phyloP scores from a whole-genome alignment of 1,140 invertebrate species.

The Drosophila dunni region DNA sequence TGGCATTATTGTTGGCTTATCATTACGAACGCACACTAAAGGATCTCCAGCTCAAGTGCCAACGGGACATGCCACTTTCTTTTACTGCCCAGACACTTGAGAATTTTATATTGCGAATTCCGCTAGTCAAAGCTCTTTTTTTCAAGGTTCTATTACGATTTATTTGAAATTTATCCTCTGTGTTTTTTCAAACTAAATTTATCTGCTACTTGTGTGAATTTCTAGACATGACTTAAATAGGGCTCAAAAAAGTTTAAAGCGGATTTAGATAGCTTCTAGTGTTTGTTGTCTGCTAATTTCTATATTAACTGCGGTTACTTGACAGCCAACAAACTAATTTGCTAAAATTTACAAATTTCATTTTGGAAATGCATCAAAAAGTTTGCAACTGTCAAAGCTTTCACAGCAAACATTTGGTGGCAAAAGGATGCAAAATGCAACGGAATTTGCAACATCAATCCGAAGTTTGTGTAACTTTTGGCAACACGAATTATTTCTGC shows the following conservation, averaged over 20 bases:
- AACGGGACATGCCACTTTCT: background rate
- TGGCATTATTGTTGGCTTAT: slow-evolving; percentile 65
- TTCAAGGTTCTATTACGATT: background rate
- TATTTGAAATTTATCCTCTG: background rate
- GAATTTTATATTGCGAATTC: slow-evolving; percentile 6
- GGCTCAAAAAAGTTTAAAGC: no score
- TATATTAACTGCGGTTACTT: background rate
- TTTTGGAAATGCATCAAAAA: slow-evolving; percentile 12
- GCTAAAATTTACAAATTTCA: slow-evolving; percentile 28
- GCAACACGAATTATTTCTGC: slow-evolving; percentile 48
- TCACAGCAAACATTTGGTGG: slow-evolving; percentile 15
- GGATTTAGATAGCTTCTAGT: no score
- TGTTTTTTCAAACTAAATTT: background rate
- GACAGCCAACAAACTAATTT: slow-evolving; percentile 18
- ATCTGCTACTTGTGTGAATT: background rate
- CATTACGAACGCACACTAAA: slow-evolving; percentile 48
- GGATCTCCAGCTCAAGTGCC: slow-evolving; percentile 25
- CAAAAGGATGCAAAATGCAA: slow-evolving; percentile 5
- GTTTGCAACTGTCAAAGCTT: slow-evolving; percentile 38
- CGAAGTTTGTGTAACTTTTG: slow-evolving; percentile 36
- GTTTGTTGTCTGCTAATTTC: background rate
- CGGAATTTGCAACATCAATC: background rate
- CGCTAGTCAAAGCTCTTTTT: background rate
- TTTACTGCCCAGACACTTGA: slow-evolving; percentile 14
- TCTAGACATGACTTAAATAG: no score